Conservation (phyloP, 2,888 invertebrate genomes). For the Zhengitettix transpicula region DNA sequence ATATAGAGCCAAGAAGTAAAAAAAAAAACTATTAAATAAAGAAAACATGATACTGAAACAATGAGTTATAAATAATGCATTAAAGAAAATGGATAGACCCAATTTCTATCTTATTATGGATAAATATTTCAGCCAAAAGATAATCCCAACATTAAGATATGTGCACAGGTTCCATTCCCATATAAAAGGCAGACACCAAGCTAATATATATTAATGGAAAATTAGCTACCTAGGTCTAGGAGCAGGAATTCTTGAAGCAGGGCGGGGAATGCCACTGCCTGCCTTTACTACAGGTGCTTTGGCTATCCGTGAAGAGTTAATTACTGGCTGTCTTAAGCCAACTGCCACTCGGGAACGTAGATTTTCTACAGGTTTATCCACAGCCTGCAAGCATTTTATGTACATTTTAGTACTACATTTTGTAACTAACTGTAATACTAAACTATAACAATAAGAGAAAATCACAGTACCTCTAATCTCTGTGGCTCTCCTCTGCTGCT, state of each 20-base stretch:
- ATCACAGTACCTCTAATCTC: constrained; percentile 1
- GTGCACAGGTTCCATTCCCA: no score
- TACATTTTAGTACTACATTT: neutral
- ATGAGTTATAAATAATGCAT: no score
- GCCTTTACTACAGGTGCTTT: neutral
- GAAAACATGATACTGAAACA: no score
- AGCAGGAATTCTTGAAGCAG: constrained; percentile 5
- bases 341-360: neutral
- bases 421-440: neutral
- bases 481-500: neutral
- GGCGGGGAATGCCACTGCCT: constrained; percentile 3
- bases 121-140: no score
- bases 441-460: no score
- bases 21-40: no score
- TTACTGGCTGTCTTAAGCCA: constrained; percentile 3
- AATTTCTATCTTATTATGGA: no score
- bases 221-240: constrained; percentile 4
- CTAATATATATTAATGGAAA: neutral
- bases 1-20: no score
- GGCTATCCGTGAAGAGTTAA: neutral
- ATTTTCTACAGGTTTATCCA: neutral
- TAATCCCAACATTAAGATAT: no score
- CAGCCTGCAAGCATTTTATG: neutral
- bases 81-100: no score
- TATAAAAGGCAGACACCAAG: no score